Percentiles rank a stretch among this genome's conserved stretches.
phyloP scores from a whole-genome alignment of 1,140 invertebrate genomes.

The Pogonomyrmex barbatus region DNA sequence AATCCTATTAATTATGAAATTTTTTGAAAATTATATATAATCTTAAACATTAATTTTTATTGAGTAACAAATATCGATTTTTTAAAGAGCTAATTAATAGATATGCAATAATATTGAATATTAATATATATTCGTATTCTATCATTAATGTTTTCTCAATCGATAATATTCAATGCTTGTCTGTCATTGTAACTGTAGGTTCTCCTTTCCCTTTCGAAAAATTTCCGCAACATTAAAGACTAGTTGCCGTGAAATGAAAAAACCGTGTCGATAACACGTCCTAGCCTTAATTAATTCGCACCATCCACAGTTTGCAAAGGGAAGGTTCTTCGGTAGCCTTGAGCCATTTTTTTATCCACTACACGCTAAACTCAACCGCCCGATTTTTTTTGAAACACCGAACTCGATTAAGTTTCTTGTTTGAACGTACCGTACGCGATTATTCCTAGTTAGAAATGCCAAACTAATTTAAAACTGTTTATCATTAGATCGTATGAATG shows the following conservation, averaged over 20 bases:
- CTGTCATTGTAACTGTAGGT: neutral
- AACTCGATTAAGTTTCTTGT: conserved; percentile 69
- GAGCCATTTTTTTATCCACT: conserved; percentile 55
- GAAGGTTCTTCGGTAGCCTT: conserved; percentile 40
- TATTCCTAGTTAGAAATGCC: conserved; percentile 62
- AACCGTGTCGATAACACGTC: conserved; percentile 61
- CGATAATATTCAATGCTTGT: conserved; percentile 29
- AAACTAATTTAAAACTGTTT: conserved; percentile 74
- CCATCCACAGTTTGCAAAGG: conserved; percentile 14
- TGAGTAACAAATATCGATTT: conserved; percentile 8
- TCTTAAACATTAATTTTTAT: neutral
- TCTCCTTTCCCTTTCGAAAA: conserved; percentile 53
- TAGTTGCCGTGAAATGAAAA: conserved; percentile 48
- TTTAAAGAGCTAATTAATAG: neutral
- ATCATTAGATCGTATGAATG: conserved; percentile 51
- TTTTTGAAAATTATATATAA: neutral
- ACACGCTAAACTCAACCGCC: neutral
- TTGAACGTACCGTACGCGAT: neutral
- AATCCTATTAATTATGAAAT: neutral
- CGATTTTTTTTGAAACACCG: conserved; percentile 53
- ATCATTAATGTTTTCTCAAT: conserved; percentile 46
- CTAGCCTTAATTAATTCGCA: conserved; percentile 62
- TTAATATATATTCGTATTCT: conserved; percentile 1
- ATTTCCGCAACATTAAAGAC: conserved; percentile 46
- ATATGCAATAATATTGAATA: neutral